Conservation (phyloP, 2,113 vertebrate genomes). For the Calidris pygmaea region DNA sequence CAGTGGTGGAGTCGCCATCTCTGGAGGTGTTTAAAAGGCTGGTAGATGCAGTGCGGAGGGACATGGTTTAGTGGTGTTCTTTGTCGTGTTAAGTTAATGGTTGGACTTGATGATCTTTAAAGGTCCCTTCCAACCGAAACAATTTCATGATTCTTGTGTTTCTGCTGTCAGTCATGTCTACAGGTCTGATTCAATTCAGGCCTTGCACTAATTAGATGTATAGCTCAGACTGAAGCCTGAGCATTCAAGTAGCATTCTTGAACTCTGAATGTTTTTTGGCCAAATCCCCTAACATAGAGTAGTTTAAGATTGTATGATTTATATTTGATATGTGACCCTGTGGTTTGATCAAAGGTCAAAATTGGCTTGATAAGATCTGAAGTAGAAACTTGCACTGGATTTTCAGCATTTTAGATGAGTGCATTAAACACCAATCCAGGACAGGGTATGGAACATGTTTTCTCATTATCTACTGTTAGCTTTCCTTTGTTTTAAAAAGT, state of each 20-base stretch:
- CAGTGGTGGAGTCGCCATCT: neutral
- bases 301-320: neutral
- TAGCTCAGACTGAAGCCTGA: neutral
- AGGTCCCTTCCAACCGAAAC: neutral
- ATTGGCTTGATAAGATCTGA: neutral
- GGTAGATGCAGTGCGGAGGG: neutral
- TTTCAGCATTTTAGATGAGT: neutral
- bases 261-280: neutral
- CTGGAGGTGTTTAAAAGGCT: neutral
- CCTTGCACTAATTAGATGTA: neutral
- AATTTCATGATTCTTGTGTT: neutral
- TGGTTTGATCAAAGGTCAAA: neutral
- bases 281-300: accelerated
- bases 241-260: neutral
- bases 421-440: neutral
- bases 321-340: neutral
- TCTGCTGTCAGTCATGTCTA: neutral
- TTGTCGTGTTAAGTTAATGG: neutral
- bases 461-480: neutral
- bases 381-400: neutral
- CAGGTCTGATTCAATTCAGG: neutral
- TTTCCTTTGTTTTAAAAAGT: neutral
- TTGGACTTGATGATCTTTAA: neutral
- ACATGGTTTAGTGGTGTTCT: neutral
- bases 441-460: neutral